Conservation (phyloP, 1,140 invertebrate genomes). For the Drosophila albomicans region DNA sequence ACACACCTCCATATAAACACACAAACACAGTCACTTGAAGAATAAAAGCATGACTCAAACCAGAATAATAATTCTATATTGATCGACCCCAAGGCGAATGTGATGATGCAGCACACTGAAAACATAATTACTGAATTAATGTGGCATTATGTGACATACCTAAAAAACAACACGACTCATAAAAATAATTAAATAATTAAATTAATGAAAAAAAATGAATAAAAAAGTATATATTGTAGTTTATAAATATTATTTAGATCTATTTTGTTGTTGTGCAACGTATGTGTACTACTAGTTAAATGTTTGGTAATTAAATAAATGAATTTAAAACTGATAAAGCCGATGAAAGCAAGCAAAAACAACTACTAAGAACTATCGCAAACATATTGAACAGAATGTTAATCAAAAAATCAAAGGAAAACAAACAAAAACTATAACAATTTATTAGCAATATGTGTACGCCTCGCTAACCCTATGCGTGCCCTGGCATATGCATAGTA, state of each 20-base stretch:
- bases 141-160: background rate
- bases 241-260: slow-evolving; percentile 26
- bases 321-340: slow-evolving; percentile 7
- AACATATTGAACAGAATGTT: slow-evolving; percentile 31
- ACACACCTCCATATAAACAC: background rate
- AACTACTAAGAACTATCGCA: slow-evolving; percentile 12
- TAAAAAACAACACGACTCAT: background rate
- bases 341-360: background rate
- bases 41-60: background rate
- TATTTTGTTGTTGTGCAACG: slow-evolving; percentile 44
- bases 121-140: slow-evolving; percentile 9
- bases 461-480: slow-evolving; percentile 34
- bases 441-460: slow-evolving; percentile 47
- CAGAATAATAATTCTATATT: slow-evolving; percentile 8
- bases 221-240: slow-evolving; percentile 7
- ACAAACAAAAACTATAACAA: slow-evolving; percentile 19
- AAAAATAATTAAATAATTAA: slow-evolving; percentile 4
- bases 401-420: background rate
- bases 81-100: slow-evolving; percentile 1
- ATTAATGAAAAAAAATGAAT: background rate
- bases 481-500: slow-evolving; percentile 13
- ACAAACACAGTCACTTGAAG: background rate
- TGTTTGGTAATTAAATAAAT: slow-evolving; percentile 55
- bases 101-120: slow-evolving; percentile 8
- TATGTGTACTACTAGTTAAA: slow-evolving; percentile 59